Evolutionary conservation across 2,888 invertebrate genomes (phyloP).

Genomic region (Nymphalis urticae): DNA sequence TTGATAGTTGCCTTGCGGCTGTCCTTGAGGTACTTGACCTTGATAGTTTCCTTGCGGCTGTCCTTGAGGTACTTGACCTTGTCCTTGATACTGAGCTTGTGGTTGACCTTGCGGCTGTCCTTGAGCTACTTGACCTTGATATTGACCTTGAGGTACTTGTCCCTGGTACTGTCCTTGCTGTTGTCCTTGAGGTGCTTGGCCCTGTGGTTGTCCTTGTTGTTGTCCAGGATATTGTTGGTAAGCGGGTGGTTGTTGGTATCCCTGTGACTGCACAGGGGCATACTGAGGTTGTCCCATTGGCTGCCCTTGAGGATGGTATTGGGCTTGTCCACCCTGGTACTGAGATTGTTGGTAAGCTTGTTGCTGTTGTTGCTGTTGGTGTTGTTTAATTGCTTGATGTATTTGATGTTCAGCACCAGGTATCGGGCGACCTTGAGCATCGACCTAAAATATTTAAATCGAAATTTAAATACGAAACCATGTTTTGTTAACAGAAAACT

Average conservation of each 20-base stretch:
- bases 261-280: too few relatives aligned
- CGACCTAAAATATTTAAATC: constrained; percentile 52
- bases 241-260: constrained; percentile 42
- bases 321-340: constrained; percentile 46
- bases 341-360: constrained; percentile 48
- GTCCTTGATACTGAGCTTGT: constrained; percentile 22
- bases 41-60: constrained; percentile 36
- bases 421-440: constrained; percentile 65
- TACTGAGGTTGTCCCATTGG: background rate
- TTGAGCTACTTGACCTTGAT: constrained; percentile 37
- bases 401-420: constrained; percentile 72
- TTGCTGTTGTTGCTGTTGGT: constrained; percentile 49
- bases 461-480: background rate
- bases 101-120: constrained; percentile 31
- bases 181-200: constrained; percentile 28
- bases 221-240: constrained; percentile 37
- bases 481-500: too few relatives aligned
- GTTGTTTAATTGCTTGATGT: constrained; percentile 60
- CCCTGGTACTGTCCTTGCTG: constrained; percentile 18
- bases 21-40: constrained; percentile 36
- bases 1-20: constrained; percentile 28
- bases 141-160: constrained; percentile 27
- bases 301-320: constrained; percentile 42
- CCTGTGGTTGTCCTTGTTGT: constrained; percentile 26
- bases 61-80: constrained; percentile 25